phyloP scores from a whole-genome alignment of 2,113 vertebrate genomes.

The Gasterosteus nipponicus region DNA sequence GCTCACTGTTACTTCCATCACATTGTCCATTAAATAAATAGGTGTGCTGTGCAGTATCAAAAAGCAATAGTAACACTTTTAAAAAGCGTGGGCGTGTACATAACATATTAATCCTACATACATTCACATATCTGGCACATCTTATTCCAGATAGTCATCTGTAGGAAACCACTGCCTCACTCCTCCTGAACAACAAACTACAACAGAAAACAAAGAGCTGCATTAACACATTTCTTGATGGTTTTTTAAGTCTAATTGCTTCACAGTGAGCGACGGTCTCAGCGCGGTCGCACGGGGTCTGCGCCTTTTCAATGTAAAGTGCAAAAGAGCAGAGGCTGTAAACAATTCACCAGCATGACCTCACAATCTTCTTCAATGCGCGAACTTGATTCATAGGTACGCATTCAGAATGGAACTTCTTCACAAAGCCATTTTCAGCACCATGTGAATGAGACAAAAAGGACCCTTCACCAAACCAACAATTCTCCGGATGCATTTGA shows the following conservation, averaged over 20 bases:
- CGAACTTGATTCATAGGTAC: conserved; percentile 25
- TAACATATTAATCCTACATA: not conserved
- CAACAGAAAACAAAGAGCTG: conserved; percentile 45
- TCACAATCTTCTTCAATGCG: not conserved
- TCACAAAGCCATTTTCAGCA: conserved; percentile 4
- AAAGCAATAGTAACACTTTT: not conserved
- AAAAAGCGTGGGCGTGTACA: not conserved
- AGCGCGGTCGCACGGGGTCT: not conserved
- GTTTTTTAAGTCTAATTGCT: conserved; percentile 3
- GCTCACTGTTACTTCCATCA: conserved; percentile 8
- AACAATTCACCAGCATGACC: not conserved
- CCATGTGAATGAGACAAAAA: not conserved
- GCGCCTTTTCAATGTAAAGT: not conserved
- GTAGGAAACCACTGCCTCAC: conserved; percentile 44
- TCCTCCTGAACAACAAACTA: conserved; percentile 17
- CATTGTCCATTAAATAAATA: conserved; percentile 7
- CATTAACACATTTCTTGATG: not conserved
- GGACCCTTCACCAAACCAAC: not conserved
- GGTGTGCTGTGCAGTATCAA: not conserved
- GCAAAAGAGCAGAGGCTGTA: not conserved
- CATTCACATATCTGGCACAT: not conserved
- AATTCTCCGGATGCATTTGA: conserved; percentile 3
- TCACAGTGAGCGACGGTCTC: not conserved
- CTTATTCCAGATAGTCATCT: not conserved
- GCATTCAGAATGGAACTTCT: conserved; percentile 36